Percentiles rank a stretch among this genome's conserved stretches.
These are phyloP conservation scores for Sorex maritimensis DNA, from an alignment of 2,797 vertebrate species.

Conservation along the genomic window DNA sequence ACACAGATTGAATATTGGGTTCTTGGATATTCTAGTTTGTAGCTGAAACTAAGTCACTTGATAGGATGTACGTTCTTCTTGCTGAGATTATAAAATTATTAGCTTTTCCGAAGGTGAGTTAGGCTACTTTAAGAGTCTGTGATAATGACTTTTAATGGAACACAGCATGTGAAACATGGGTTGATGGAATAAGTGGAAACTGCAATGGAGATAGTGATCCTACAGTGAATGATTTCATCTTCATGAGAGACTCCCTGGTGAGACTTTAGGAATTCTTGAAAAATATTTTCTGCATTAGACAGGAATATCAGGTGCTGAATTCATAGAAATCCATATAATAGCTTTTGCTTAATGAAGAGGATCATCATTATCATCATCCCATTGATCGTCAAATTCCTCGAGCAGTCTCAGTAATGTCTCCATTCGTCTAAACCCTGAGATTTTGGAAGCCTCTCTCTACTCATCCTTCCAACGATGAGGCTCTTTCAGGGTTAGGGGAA, in stretches of 20 bases:
- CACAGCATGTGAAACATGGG: neutral
- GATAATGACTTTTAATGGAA: neutral
- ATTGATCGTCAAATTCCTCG: no score
- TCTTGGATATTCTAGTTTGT: neutral
- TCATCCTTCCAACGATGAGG: no score
- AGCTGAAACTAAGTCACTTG: neutral
- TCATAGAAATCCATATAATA: neutral
- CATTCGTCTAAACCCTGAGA: no score
- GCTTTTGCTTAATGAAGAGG: neutral
- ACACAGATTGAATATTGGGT: neutral
- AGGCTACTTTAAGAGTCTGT: neutral
- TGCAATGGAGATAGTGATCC: neutral
- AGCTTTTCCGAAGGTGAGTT: no score
- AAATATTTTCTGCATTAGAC: neutral
- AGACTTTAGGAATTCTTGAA: neutral
- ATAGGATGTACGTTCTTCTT: neutral
- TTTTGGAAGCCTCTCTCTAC: no score
- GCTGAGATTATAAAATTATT: neutral
- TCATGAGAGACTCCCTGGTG: neutral
- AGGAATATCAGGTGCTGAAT: neutral
- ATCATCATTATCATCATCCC: neutral
- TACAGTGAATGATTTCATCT: neutral
- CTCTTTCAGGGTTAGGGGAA: no score
- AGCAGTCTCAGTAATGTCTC: no score
- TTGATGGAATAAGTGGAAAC: neutral